Percentiles rank a stretch among this genome's conserved stretches.
These are phyloP conservation scores for Apis laboriosa DNA, from an alignment of 1,140 invertebrate species.

Conservation along the genomic window DNA sequence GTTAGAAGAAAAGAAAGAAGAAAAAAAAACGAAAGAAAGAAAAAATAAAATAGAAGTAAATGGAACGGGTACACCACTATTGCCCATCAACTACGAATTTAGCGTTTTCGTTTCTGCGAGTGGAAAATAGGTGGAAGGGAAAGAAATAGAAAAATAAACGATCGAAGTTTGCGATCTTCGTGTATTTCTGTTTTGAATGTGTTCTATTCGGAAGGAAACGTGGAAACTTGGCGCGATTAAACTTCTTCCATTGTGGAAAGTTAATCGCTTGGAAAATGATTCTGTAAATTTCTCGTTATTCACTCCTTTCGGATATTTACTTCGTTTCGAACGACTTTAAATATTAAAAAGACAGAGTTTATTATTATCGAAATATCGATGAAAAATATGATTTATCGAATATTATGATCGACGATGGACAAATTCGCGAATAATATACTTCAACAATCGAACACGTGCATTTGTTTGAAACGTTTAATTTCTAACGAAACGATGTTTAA, in stretches of 20 bases:
- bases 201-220: background rate
- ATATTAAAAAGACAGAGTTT: background rate
- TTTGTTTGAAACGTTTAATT: too few relatives aligned
- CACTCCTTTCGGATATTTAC: background rate
- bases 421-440: too few relatives aligned
- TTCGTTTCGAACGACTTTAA: background rate
- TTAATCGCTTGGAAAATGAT: constrained; percentile 28
- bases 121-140: too few relatives aligned
- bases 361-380: background rate
- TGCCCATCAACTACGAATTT: constrained; percentile 5
- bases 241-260: background rate
- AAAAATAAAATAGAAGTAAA: constrained; percentile 1
- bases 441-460: too few relatives aligned
- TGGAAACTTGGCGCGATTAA: constrained; percentile 5
- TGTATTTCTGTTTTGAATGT: background rate
- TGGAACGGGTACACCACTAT: background rate
- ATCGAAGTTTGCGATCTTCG: constrained; percentile 6
- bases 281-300: constrained; percentile 19
- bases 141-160: constrained; percentile 17
- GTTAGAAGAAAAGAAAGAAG: background rate
- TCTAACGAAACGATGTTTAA: too few relatives aligned
- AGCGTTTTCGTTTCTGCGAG: background rate
- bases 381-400: background rate
- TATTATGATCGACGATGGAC: too few relatives aligned
- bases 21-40: background rate